Evolutionary conservation across 2,888 invertebrate genomes (phyloP).

Genomic region (Lasioglossum marginatum): DNA sequence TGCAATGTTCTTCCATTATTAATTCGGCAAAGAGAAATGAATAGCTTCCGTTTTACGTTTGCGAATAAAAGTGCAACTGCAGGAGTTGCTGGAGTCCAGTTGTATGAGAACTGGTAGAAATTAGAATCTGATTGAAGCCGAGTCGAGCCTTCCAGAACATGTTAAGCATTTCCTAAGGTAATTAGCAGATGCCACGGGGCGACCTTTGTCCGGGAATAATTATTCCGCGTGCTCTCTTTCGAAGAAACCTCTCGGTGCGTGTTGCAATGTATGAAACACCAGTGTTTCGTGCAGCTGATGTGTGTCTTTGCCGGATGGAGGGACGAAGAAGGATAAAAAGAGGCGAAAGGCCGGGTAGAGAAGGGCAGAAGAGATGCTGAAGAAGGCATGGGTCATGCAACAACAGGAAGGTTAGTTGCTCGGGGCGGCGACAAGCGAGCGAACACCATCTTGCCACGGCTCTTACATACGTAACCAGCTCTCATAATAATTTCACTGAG

Average conservation of each 20-base stretch:
- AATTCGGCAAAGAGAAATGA: neutral
- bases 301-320: slow-evolving; percentile 64
- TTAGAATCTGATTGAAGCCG: neutral
- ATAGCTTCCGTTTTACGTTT: neutral
- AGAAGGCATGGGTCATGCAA: slow-evolving; percentile 81
- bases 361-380: slow-evolving; percentile 72
- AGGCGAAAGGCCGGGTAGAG: slow-evolving; percentile 36
- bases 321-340: slow-evolving; percentile 57
- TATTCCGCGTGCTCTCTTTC: slow-evolving; percentile 50
- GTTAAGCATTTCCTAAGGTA: neutral
- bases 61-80: neutral
- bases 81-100: neutral
- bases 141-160: neutral
- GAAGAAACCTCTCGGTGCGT: slow-evolving; percentile 48
- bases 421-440: slow-evolving; percentile 81
- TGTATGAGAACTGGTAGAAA: neutral
- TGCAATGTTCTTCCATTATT: neutral
- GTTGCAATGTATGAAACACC: slow-evolving; percentile 61
- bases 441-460: slow-evolving; percentile 78
- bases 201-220: slow-evolving; percentile 55
- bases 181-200: slow-evolving; percentile 32
- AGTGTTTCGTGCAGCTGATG: slow-evolving; percentile 61
- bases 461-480: slow-evolving; percentile 77
- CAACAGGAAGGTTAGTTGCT: slow-evolving; percentile 83
- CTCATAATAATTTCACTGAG: slow-evolving; percentile 79